These are phyloP conservation scores for Linepithema humile DNA, from an alignment of 1,140 invertebrate species.

Conservation along the genomic window DNA sequence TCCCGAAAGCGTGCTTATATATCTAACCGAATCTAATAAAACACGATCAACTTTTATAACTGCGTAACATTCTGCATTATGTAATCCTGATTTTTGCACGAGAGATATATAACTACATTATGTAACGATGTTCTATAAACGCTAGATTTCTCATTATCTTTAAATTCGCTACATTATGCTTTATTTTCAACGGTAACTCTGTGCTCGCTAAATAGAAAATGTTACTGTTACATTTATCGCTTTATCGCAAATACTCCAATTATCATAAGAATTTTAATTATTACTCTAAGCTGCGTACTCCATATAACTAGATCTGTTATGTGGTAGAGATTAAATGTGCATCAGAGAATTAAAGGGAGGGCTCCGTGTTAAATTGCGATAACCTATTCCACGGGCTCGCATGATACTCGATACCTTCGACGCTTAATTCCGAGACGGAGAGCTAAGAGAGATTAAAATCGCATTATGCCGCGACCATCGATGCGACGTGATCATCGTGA, in stretches of 20 bases:
- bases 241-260: neutral
- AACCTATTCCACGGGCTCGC: conserved; percentile 38
- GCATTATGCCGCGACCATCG: conserved; percentile 48
- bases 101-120: no score
- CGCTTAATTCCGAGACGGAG: conserved; percentile 18
- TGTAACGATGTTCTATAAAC: no score
- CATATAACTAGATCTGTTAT: neutral
- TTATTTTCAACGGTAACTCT: neutral
- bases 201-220: neutral
- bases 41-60: no score
- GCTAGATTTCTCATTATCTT: neutral
- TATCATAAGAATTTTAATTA: conserved; percentile 1
- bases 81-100: neutral
- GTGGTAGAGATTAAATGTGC: conserved; percentile 44
- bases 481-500: conserved; percentile 36
- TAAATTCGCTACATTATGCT: neutral
- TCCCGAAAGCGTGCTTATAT: neutral
- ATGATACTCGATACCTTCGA: conserved; percentile 35
- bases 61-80: neutral
- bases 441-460: conserved; percentile 46
- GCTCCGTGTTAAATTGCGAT: conserved; percentile 41
- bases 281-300: neutral
- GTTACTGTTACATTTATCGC: neutral
- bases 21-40: neutral
- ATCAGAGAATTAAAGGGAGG: conserved; percentile 29